A percentile compares a stretch with the other conserved stretches of the same genome.
Evolutionary conservation across 1,140 invertebrate species (phyloP).

Genomic region (Ctenoplectra terminalis): DNA sequence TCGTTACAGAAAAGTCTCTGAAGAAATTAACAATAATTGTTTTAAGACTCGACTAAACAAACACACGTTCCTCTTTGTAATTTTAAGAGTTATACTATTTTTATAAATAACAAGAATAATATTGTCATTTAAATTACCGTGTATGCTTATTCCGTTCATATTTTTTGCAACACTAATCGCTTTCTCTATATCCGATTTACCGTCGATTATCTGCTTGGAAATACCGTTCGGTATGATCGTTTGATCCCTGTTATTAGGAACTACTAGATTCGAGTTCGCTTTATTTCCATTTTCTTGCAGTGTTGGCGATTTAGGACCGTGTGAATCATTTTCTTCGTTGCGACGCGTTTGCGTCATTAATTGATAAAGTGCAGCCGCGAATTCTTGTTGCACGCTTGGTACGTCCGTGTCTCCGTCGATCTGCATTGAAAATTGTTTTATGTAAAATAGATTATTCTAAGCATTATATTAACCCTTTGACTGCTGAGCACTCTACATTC

Average conservation of each 20-base stretch:
- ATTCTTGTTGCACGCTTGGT: constrained; percentile 89
- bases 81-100: too few relatives aligned
- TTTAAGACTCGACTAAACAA: too few relatives aligned
- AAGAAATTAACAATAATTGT: too few relatives aligned
- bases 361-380: constrained; percentile 87
- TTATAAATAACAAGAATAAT: not conserved
- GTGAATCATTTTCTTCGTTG: constrained; percentile 76
- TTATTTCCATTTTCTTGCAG: constrained; percentile 23
- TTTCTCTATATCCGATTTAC: constrained; percentile 40
- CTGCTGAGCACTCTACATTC: too few relatives aligned
- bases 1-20: too few relatives aligned
- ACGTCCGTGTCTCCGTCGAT: constrained; percentile 92
- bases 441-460: too few relatives aligned
- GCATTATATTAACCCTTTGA: too few relatives aligned
- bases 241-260: constrained; percentile 70
- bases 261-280: constrained; percentile 61
- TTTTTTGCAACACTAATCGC: constrained; percentile 21
- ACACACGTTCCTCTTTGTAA: too few relatives aligned
- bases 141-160: constrained; percentile 59
- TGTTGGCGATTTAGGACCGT: constrained; percentile 25
- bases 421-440: constrained; percentile 74
- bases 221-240: constrained; percentile 72
- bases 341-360: constrained; percentile 84
- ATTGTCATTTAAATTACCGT: too few relatives aligned
- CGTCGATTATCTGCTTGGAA: constrained; percentile 67